These are phyloP conservation scores for Pan troglodytes DNA, from an alignment of 2,113 vertebrate genomes.

Conservation along the genomic window DNA sequence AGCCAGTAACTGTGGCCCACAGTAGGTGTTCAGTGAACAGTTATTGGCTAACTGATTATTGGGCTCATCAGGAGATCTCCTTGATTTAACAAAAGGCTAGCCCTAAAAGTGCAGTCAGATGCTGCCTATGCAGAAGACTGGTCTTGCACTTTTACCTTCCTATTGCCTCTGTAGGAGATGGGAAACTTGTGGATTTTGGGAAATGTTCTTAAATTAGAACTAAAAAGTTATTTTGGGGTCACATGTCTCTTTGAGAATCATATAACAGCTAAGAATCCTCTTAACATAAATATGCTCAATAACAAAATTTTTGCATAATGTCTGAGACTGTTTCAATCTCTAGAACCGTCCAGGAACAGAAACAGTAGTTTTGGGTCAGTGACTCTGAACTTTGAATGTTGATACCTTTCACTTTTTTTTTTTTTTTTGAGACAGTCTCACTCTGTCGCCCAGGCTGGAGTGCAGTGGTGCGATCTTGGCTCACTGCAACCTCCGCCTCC, in stretches of 20 bases:
- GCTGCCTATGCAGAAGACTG: background rate
- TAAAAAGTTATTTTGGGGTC: background rate
- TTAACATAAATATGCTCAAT: background rate
- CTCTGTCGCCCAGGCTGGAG: no score
- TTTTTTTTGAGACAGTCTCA: no score
- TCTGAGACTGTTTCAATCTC: background rate
- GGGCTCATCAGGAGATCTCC: background rate
- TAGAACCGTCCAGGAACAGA: background rate
- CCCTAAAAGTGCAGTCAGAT: background rate
- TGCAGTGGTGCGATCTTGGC: no score
- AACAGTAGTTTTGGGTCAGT: background rate
- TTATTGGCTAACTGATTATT: background rate
- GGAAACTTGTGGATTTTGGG: background rate
- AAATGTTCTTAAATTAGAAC: constrained; percentile 11
- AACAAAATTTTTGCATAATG: background rate
- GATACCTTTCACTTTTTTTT: background rate
- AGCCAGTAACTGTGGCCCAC: background rate
- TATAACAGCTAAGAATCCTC: background rate
- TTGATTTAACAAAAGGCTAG: background rate
- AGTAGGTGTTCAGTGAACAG: background rate
- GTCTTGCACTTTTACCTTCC: background rate
- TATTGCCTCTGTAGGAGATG: background rate
- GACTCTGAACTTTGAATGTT: background rate
- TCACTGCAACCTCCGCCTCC: no score
- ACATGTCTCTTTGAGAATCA: background rate